These are phyloP conservation scores for Scomberomorus guttatus DNA, from an alignment of 2,797 vertebrate genomes.

Conservation along the genomic window DNA sequence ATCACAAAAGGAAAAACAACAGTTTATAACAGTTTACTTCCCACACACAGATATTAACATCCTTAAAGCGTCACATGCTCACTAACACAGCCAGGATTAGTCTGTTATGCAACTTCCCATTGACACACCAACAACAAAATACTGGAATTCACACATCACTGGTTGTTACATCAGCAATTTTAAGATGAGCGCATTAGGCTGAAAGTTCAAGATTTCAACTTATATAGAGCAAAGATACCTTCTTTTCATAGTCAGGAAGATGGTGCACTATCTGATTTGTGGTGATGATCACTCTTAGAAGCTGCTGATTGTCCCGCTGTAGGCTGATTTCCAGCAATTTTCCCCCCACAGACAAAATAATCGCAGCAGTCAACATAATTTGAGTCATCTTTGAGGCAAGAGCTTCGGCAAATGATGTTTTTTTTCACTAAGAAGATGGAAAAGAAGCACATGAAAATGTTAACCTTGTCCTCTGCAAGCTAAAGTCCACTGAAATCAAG, in stretches of 20 bases:
- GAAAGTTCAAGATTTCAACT: neutral
- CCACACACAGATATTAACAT: neutral
- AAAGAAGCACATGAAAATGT: slow-evolving; percentile 6
- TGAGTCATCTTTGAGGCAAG: slow-evolving; percentile 43
- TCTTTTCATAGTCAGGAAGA: slow-evolving; percentile 8
- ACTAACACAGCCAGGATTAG: neutral
- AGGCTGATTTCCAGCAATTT: slow-evolving; percentile 54
- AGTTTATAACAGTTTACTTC: neutral
- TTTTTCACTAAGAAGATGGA: slow-evolving; percentile 36
- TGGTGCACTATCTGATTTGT: slow-evolving; percentile 14
- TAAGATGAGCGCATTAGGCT: slow-evolving; percentile 6
- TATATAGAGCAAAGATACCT: neutral
- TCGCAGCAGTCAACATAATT: slow-evolving; percentile 39
- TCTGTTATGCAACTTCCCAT: neutral
- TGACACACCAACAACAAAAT: neutral
- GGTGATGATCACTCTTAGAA: slow-evolving; percentile 24
- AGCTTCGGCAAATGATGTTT: slow-evolving; percentile 27
- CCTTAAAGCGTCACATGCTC: neutral
- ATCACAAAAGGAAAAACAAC: neutral
- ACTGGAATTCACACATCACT: neutral
- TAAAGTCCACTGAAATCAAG: slow-evolving; percentile 18
- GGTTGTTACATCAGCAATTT: neutral
- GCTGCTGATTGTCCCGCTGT: slow-evolving; percentile 32
- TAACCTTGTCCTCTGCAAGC: neutral
- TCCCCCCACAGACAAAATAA: slow-evolving; percentile 44